Conservation (phyloP, 2,113 vertebrate genomes). For the Rhinogobius similis region DNA sequence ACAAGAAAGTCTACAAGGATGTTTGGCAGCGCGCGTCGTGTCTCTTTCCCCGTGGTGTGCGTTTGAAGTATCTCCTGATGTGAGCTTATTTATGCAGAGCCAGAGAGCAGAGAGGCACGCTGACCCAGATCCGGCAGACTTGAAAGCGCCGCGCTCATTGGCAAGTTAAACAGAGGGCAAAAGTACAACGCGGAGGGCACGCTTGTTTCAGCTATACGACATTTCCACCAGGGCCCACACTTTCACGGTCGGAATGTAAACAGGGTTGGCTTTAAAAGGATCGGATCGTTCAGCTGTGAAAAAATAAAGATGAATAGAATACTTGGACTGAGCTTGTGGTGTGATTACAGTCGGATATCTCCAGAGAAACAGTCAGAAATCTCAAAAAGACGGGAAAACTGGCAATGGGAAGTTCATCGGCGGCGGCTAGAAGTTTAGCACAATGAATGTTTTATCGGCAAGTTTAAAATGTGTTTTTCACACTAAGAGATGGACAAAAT, state of each 20-base stretch:
- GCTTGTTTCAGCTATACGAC: conserved; percentile 42
- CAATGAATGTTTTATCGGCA: no score
- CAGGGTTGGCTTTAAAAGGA: conserved; percentile 9
- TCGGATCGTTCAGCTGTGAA: neutral
- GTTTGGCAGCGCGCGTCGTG: conserved; percentile 48
- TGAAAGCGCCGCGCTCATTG: conserved; percentile 54
- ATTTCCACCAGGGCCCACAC: conserved; percentile 7
- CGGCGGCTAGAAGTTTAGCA: no score
- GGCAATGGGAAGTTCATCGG: no score
- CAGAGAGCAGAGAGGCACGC: conserved; percentile 58
- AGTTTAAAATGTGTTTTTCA: no score
- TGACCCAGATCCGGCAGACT: conserved; percentile 68
- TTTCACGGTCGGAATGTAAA: conserved; percentile 12
- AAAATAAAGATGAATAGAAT: no score
- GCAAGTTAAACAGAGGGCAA: conserved; percentile 65
- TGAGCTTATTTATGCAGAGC: conserved; percentile 66
- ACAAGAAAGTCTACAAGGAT: conserved; percentile 29
- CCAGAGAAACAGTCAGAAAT: no score
- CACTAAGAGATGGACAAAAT: no score
- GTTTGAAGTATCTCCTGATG: conserved; percentile 62
- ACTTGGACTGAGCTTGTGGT: no score
- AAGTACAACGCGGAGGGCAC: conserved; percentile 54
- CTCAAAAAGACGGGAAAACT: no score
- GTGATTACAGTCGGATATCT: no score
- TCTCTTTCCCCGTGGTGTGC: conserved; percentile 43